Evolutionary conservation across 2,113 vertebrate species (phyloP).

Genomic region (Brachypodius melanocephalos): DNA sequence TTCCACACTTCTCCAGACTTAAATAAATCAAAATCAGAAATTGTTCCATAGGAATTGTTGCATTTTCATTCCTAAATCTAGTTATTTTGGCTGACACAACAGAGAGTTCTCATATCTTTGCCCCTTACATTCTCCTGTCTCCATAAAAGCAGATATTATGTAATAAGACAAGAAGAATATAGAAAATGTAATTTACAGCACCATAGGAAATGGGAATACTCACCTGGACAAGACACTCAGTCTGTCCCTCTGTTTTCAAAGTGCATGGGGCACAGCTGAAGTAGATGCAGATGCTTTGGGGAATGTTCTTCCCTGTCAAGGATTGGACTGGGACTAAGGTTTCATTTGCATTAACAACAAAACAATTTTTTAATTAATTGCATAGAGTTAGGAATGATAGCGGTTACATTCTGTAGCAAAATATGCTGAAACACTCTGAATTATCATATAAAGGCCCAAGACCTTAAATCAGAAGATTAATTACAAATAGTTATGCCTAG

Average conservation of each 20-base stretch:
- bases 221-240: background rate
- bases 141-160: background rate
- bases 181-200: background rate
- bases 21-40: background rate
- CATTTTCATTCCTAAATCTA: background rate
- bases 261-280: background rate
- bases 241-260: background rate
- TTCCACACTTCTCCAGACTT: background rate
- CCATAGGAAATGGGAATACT: background rate
- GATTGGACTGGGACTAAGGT: background rate
- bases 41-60: background rate
- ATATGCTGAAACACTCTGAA: background rate
- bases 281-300: background rate
- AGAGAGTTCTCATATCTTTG: background rate
- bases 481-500: background rate
- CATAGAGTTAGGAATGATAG: background rate
- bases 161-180: background rate
- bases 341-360: background rate
- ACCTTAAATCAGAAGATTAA: background rate
- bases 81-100: background rate
- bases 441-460: background rate
- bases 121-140: background rate
- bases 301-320: background rate
- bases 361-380: background rate
- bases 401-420: background rate